Base-by-base conservation (phyloP, 2,113 vertebrate genomes). In the Melanostigma gelatinosum region DNA sequence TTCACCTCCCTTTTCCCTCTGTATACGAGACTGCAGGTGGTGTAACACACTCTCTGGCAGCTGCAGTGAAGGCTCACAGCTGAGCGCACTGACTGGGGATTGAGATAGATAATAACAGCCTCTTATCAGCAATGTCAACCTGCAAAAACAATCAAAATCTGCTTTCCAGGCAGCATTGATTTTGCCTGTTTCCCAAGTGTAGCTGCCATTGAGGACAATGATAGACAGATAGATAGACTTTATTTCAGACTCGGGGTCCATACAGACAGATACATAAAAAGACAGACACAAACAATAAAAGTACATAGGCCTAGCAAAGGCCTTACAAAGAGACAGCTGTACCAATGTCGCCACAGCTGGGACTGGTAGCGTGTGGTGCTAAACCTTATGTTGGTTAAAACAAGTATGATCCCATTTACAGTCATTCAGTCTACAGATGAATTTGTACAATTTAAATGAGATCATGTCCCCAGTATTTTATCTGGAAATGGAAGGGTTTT, bases 21-120 rank as follows among this genome's bases (percentile, higher is more conserved):
- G n/a, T 55, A 16, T 42, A 36, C 36, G 34, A 81, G 40, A 32
- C 71, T 78, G 66, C 66, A 75, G 70, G 55, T 65, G 62, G 55
- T 75, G 36, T 18, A 84, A 72, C 27, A 71, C 62, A 29, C 67
- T 36, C 32, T 57, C 48, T 72, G 44, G 57, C 48, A 58, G 72
- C 36, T 44, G 63, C 64, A 68, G 60, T 63, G 60, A 46, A 63
- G 27, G n/a, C 75, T 32, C 22, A 54, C 32, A 44, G 46, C 66
- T 72, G 13, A 77, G 29, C 16, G n/a, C 52, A 60, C 13, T 61
- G 27, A 75, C 50, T 69, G 38, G 40, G 12, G 36, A 55, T 57
- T 32, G 40, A 4, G 46, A 36, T 46, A 42, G 38, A 74, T 57
- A 74, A 63, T 55, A 78, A 50, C 46, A 68, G 12, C n/a, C 48